phyloP scores from a whole-genome alignment of 2,113 vertebrate genomes.

The Phaetusa simplex region DNA sequence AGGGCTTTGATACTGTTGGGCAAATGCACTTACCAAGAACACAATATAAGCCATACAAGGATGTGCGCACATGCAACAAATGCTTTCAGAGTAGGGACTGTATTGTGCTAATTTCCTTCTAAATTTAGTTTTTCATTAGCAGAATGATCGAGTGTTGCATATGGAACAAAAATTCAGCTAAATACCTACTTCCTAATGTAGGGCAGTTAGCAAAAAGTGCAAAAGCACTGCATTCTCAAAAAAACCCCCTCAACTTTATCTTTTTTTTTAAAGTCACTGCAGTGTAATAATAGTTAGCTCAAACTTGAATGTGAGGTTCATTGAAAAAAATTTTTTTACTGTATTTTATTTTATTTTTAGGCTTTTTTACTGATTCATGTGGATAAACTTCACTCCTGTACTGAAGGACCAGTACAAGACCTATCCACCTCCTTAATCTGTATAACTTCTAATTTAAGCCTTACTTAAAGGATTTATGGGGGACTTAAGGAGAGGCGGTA shows the following conservation, averaged over 20 bases:
- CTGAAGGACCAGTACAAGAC: not conserved
- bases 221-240: not conserved
- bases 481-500: not conserved
- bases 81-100: not conserved
- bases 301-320: not conserved
- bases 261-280: not conserved
- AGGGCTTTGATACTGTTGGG: not conserved
- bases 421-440: not conserved
- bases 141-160: not conserved
- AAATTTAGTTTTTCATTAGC: slow-evolving; percentile 1
- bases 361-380: not conserved
- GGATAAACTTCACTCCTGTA: not conserved
- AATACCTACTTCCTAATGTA: not conserved
- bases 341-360: not conserved
- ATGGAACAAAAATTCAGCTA: not conserved
- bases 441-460: not conserved
- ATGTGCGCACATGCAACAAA: not conserved
- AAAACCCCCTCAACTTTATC: not conserved
- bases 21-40: not conserved
- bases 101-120: not conserved
- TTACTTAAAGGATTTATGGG: not conserved
- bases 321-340: not conserved
- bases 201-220: not conserved
- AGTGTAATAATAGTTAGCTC: not conserved
- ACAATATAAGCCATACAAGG: not conserved